A percentile compares a stretch with the other conserved stretches of the same genome.
These are phyloP conservation scores for Epinephelus coioides DNA, from an alignment of 2,797 vertebrate species.

Conservation along the genomic window DNA sequence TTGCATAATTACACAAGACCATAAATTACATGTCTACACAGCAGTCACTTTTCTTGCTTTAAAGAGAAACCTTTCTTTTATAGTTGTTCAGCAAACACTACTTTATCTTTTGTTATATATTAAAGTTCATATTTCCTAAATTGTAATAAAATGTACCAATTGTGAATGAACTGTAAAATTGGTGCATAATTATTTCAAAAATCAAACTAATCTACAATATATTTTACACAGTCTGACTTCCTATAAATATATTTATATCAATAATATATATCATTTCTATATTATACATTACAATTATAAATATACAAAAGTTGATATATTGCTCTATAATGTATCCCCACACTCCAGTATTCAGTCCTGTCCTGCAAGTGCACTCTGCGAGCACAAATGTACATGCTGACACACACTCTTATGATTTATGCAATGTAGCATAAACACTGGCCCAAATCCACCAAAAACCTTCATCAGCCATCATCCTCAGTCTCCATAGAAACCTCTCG, in stretches of 20 bases:
- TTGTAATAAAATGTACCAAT: background rate
- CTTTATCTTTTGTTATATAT: background rate
- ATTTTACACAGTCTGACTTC: background rate
- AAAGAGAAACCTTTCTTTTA: background rate
- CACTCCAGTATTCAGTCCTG: background rate
- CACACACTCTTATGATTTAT: conserved; percentile 38
- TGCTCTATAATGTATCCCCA: conserved; percentile 5
- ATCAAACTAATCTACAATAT: background rate
- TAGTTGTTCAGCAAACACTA: background rate
- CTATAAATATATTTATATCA: background rate
- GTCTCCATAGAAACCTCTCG: conserved; percentile 71
- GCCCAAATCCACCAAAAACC: conserved; percentile 56
- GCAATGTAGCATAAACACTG: conserved; percentile 63
- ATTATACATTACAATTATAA: background rate
- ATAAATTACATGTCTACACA: conserved; percentile 5
- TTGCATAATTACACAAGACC: background rate
- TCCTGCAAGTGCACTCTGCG: conserved; percentile 30
- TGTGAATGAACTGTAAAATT: background rate
- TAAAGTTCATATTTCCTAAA: conserved; percentile 1
- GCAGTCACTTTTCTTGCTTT: background rate
- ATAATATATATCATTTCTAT: no score
- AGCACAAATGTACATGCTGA: background rate
- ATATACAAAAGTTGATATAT: conserved; percentile 6
- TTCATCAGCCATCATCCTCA: conserved; percentile 54
- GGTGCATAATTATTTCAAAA: background rate